These are phyloP conservation scores for Drosophila sp. DNA, from an alignment of 1,140 invertebrate genomes.

Conservation along the genomic window DNA sequence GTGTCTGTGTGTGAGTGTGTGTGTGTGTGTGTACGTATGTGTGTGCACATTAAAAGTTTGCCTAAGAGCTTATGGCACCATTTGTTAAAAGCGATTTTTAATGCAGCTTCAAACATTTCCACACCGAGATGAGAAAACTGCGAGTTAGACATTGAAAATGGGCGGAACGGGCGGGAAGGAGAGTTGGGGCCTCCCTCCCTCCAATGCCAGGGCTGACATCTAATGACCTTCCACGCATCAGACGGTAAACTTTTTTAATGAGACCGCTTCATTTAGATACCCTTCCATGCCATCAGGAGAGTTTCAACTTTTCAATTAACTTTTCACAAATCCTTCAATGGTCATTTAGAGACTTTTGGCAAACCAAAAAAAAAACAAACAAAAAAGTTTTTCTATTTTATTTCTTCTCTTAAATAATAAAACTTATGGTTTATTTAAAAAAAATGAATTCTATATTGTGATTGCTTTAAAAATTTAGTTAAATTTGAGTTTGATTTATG, in stretches of 20 bases:
- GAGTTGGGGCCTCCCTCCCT: neutral
- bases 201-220: slow-evolving; percentile 59
- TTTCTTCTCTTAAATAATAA: too few relatives aligned
- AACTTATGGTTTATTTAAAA: neutral
- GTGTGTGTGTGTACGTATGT: slow-evolving; percentile 24
- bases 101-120: slow-evolving; percentile 66
- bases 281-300: slow-evolving; percentile 13
- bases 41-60: slow-evolving; percentile 74
- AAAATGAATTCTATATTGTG: too few relatives aligned
- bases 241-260: slow-evolving; percentile 64
- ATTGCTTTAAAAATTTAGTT: too few relatives aligned
- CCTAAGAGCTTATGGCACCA: slow-evolving; percentile 77
- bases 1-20: slow-evolving; percentile 15
- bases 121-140: slow-evolving; percentile 4
- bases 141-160: neutral
- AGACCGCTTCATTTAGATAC: slow-evolving; percentile 47
- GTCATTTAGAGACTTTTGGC: neutral
- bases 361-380: neutral
- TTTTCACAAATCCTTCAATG: neutral
- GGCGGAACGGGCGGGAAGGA: neutral
- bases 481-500: too few relatives aligned
- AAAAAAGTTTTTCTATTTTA: neutral
- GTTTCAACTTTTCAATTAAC: slow-evolving; percentile 11
- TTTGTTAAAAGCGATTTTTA: slow-evolving; percentile 80
- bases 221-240: slow-evolving; percentile 66